Evolutionary conservation across 2,888 invertebrate species (phyloP).

Genomic region (Lasioglossum malachurum): DNA sequence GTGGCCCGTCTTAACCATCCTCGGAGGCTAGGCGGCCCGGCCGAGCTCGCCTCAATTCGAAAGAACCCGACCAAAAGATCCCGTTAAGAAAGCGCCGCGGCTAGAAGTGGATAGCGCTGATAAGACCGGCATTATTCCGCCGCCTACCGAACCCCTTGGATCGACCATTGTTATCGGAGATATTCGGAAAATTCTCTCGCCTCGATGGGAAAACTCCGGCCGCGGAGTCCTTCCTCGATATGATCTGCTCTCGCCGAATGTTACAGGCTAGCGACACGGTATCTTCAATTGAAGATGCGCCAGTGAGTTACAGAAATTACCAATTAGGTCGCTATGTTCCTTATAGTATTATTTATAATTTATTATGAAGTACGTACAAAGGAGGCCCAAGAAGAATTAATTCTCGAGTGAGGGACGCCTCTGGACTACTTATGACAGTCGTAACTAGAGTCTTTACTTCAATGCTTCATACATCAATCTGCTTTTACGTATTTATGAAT

Average conservation of each 20-base stretch:
- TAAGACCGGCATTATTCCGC: conserved; percentile 30
- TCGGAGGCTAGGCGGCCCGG: not conserved
- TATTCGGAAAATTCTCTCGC: conserved; percentile 27
- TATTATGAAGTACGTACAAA: too few relatives aligned
- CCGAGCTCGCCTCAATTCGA: conserved; percentile 32
- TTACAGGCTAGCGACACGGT: not conserved
- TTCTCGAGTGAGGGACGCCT: not conserved
- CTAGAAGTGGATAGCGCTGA: conserved; percentile 51
- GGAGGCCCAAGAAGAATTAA: not conserved
- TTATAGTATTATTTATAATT: not conserved
- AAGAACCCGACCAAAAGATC: conserved; percentile 45
- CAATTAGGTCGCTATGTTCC: not conserved
- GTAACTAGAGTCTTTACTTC: too few relatives aligned
- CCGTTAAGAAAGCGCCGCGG: conserved; percentile 44
- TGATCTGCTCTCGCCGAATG: not conserved
- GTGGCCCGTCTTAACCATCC: conserved; percentile 27
- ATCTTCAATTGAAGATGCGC: not conserved
- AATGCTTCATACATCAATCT: too few relatives aligned
- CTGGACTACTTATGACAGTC: too few relatives aligned
- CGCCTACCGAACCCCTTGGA: conserved; percentile 8
- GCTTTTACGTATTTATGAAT: too few relatives aligned
- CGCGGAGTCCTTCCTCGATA: not conserved
- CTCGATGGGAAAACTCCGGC: not conserved
- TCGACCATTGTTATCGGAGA: conserved; percentile 25
- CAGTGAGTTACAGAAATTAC: not conserved